Conservation (phyloP, 2,113 vertebrate genomes). For the Aldabrachelys gigantea region DNA sequence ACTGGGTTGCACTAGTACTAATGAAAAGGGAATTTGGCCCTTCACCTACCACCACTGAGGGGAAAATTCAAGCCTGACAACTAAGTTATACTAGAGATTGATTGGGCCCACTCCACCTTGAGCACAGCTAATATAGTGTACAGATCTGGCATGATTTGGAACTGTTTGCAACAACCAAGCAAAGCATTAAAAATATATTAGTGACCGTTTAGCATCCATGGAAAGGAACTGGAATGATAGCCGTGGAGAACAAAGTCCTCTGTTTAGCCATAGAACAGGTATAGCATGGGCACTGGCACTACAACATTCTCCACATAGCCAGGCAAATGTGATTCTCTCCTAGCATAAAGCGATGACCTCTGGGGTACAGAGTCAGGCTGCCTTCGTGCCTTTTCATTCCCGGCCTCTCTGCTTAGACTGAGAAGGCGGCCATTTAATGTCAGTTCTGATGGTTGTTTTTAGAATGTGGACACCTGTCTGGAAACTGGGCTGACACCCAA, state of each 20-base stretch:
- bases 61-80: conserved; percentile 14
- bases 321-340: not conserved
- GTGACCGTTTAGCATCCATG: not conserved
- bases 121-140: not conserved
- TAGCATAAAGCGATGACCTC: not conserved
- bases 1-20: conserved; percentile 3
- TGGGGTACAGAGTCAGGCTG: not conserved
- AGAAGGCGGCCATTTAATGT: not conserved
- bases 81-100: not conserved
- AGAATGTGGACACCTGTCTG: not conserved
- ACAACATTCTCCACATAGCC: not conserved
- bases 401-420: not conserved
- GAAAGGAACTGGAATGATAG: not conserved
- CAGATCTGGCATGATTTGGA: not conserved
- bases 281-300: not conserved
- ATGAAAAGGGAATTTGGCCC: conserved; percentile 21
- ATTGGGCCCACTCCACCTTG: not conserved
- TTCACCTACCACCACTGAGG: conserved; percentile 40
- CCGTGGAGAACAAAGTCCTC: not conserved
- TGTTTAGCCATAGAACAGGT: not conserved
- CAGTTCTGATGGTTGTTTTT: not conserved
- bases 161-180: not conserved
- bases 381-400: not conserved
- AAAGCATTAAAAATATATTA: not conserved
- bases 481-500: not conserved